A percentile compares a stretch with the other conserved stretches of the same genome.
phyloP scores from a whole-genome alignment of 2,113 vertebrate genomes.

The Anser cygnoides region DNA sequence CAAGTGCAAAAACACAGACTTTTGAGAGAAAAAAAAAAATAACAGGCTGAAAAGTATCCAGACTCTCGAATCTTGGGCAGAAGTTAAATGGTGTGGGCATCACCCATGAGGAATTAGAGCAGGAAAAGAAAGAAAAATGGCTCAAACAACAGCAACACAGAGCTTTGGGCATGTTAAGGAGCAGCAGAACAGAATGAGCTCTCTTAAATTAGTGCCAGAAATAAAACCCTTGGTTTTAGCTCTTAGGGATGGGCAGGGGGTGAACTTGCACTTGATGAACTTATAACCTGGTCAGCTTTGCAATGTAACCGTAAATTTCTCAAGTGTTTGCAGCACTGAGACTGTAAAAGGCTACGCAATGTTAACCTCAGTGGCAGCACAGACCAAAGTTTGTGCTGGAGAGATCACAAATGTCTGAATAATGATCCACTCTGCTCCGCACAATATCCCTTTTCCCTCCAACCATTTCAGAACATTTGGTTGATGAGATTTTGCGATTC shows the following conservation, averaged over 20 bases:
- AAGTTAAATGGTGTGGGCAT: rapidly evolving
- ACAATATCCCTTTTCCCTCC: background rate
- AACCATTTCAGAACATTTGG: background rate
- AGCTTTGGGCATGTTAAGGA: background rate
- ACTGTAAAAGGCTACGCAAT: background rate
- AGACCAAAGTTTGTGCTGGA: background rate
- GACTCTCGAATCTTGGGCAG: background rate
- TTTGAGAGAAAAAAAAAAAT: background rate
- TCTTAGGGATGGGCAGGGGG: background rate
- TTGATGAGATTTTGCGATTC: background rate
- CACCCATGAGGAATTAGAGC: background rate
- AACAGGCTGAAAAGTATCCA: background rate
- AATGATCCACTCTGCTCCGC: background rate
- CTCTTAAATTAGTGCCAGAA: background rate
- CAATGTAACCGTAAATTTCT: background rate
- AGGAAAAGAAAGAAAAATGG: background rate
- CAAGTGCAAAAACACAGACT: background rate
- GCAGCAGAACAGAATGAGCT: background rate
- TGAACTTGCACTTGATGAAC: background rate
- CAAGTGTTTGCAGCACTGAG: background rate
- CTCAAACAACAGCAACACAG: background rate
- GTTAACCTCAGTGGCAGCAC: background rate
- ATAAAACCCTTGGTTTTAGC: background rate
- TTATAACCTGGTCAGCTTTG: background rate
- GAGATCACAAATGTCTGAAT: background rate